phyloP scores from a whole-genome alignment of 2,113 vertebrate genomes.

The Probosciger aterrimus region DNA sequence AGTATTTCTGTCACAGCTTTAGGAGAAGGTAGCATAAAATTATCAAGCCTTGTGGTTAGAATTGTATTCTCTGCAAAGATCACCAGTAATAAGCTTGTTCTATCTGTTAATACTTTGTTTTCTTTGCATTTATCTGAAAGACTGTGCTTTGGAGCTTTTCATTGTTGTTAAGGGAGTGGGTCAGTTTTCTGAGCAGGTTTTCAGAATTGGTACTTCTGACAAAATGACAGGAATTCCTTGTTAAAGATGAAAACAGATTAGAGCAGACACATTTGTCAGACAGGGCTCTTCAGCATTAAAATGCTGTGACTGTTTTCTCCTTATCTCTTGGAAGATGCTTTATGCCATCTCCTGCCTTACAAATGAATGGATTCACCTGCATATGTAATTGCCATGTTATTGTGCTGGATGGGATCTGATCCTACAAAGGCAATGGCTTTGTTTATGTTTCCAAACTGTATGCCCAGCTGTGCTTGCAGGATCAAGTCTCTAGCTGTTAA shows the following conservation, averaged over 20 bases:
- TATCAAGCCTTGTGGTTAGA: neutral
- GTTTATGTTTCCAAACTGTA: constrained; percentile 31
- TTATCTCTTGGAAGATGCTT: constrained; percentile 22
- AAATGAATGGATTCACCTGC: constrained; percentile 34
- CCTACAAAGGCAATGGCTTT: constrained; percentile 31
- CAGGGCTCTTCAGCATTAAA: constrained; percentile 21
- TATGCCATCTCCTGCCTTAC: constrained; percentile 7
- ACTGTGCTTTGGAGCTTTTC: neutral
- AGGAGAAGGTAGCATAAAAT: neutral
- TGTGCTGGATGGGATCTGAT: constrained; percentile 24
- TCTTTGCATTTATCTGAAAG: neutral
- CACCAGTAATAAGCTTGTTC: neutral
- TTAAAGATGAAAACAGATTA: constrained; percentile 29
- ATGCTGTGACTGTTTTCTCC: constrained; percentile 2
- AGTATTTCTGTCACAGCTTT: constrained; percentile 1
- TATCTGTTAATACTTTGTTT: neutral
- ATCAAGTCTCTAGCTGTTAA: constrained; percentile 16
- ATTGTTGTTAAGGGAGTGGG: neutral
- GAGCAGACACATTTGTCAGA: constrained; percentile 10
- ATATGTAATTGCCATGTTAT: neutral
- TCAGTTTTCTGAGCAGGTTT: neutral
- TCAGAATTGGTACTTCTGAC: neutral
- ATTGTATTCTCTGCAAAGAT: neutral
- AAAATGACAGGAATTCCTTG: neutral
- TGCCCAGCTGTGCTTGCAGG: constrained; percentile 39